These are phyloP conservation scores for Diplosoma virens DNA, from an alignment of 23 tunicate genomes.

Conservation along the genomic window DNA sequence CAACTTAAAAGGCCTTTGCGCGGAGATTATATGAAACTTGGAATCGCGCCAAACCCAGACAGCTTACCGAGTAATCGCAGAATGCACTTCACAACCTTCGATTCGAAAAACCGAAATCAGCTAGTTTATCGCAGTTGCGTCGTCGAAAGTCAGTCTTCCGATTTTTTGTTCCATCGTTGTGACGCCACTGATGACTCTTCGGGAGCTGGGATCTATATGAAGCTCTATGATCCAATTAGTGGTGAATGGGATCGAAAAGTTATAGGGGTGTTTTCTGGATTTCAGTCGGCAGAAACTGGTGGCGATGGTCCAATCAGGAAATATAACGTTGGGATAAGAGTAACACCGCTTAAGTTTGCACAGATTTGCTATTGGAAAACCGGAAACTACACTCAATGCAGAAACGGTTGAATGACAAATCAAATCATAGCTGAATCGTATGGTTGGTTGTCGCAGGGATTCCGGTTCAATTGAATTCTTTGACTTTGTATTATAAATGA, in stretches of 20 bases:
- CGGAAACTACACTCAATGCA: no score
- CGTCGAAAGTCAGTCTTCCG: slow-evolving; percentile 30
- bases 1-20: slow-evolving; percentile 28
- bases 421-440: no score
- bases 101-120: not conserved
- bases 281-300: slow-evolving; percentile 22
- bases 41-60: slow-evolving; percentile 13
- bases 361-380: slow-evolving; percentile 55
- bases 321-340: slow-evolving; percentile 42
- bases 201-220: slow-evolving; percentile 45
- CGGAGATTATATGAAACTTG: slow-evolving; percentile 21
- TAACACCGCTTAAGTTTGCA: slow-evolving; percentile 36
- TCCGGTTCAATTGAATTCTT: no score
- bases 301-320: slow-evolving; percentile 21
- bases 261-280: slow-evolving; percentile 38
- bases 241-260: slow-evolving; percentile 23
- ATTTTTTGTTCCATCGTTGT: slow-evolving; percentile 38
- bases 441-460: no score
- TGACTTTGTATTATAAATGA: no score
- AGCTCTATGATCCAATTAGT: slow-evolving; percentile 4
- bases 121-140: slow-evolving; percentile 32
- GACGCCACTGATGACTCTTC: slow-evolving; percentile 32
- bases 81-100: slow-evolving; percentile 47
- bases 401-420: no score
- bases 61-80: slow-evolving; percentile 27